Evolutionary conservation across 92 coral and sea anemone genomes (phyloP).

Genomic region (Zoanthus solanderi): DNA sequence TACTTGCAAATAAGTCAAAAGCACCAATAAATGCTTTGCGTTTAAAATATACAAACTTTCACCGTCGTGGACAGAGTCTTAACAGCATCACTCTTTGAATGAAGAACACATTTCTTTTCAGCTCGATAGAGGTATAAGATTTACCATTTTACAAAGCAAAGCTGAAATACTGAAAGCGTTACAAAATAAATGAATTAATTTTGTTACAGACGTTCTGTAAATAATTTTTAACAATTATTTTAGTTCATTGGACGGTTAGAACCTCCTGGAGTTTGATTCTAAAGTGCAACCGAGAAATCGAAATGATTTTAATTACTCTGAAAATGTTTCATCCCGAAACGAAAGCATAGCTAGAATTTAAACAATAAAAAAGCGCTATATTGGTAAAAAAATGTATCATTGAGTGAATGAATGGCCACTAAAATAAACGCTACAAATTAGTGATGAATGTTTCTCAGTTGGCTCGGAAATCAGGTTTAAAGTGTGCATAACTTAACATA

Average conservation of each 20-base stretch:
- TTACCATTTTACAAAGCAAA: background rate
- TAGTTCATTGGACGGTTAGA: background rate
- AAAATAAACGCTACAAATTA: conserved; percentile 3
- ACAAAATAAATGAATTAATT: too few species aligned
- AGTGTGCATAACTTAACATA: conserved; percentile 34
- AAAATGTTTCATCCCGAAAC: background rate
- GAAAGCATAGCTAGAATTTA: background rate
- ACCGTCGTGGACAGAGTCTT: too few species aligned
- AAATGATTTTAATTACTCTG: background rate
- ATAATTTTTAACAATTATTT: conserved; percentile 8
- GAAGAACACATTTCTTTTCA: too few species aligned
- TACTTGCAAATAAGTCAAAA: too few species aligned
- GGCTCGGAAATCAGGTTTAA: conserved; percentile 12
- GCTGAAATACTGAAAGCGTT: background rate
- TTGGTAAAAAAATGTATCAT: background rate
- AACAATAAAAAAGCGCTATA: background rate
- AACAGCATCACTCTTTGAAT: too few species aligned
- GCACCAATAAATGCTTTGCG: too few species aligned
- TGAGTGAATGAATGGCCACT: background rate
- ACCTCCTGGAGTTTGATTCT: background rate
- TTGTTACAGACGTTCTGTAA: background rate
- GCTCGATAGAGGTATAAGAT: background rate
- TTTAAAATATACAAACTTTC: too few species aligned
- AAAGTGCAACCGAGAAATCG: background rate
- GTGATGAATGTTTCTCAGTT: background rate